Conservation (phyloP, 1,140 invertebrate species). For the Drosophila bipectinata region DNA sequence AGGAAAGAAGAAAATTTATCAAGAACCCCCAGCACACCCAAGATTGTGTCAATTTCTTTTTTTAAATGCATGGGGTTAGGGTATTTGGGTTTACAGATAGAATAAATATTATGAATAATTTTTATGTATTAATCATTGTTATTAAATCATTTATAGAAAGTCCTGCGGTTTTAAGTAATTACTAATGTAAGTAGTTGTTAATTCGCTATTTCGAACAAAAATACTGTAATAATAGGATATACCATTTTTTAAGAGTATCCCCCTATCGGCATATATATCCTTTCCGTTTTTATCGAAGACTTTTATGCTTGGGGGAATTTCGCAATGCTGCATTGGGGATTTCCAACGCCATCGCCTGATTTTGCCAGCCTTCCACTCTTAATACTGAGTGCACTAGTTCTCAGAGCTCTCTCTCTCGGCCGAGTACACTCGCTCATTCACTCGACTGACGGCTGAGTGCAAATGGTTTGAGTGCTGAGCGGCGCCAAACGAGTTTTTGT, state of each 20-base stretch:
- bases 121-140: too few relatives aligned
- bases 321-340: conserved; percentile 43
- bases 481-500: conserved; percentile 41
- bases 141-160: too few relatives aligned
- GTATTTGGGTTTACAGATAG: background rate
- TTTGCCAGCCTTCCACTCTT: conserved; percentile 27
- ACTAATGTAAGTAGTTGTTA: too few relatives aligned
- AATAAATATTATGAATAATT: background rate
- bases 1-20: conserved; percentile 32
- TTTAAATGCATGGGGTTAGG: background rate
- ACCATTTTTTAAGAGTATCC: background rate
- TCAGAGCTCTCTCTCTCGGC: conserved; percentile 4
- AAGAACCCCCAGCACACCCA: conserved; percentile 37
- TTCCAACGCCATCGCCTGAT: conserved; percentile 47
- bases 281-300: conserved; percentile 11
- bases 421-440: conserved; percentile 5
- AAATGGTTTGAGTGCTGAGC: conserved; percentile 12
- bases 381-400: conserved; percentile 15
- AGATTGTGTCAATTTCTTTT: conserved; percentile 46
- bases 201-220: too few relatives aligned
- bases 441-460: conserved; percentile 9
- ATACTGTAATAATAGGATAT: too few relatives aligned
- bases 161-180: too few relatives aligned
- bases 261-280: background rate
- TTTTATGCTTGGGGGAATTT: conserved; percentile 34